phyloP scores from a whole-genome alignment of 2,888 invertebrate species.

The Rhopalosiphum nymphaeae region DNA sequence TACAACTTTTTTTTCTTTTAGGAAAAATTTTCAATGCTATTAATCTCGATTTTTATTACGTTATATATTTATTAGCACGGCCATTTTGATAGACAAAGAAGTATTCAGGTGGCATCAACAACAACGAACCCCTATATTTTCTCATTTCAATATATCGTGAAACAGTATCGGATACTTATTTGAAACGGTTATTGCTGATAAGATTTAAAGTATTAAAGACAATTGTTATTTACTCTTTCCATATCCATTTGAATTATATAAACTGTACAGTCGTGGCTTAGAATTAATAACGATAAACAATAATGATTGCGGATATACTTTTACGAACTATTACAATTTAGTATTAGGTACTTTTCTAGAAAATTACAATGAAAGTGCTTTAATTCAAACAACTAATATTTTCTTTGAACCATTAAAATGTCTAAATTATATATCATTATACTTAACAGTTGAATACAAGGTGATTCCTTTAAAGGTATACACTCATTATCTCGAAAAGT shows the following conservation, averaged over 20 bases:
- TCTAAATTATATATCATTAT: neutral
- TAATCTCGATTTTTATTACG: slow-evolving; percentile 3
- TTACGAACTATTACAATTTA: slow-evolving; percentile 23
- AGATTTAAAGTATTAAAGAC: slow-evolving; percentile 16
- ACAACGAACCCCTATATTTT: neutral
- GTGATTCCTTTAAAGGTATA: neutral
- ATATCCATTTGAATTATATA: neutral
- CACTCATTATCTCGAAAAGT: neutral
- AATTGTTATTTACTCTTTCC: slow-evolving; percentile 18
- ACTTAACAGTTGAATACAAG: neutral
- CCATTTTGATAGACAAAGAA: neutral
- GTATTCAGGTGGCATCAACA: neutral
- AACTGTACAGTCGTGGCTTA: neutral
- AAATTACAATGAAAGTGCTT: neutral
- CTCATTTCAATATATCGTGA: neutral
- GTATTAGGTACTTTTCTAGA: neutral
- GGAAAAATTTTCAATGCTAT: slow-evolving; percentile 8
- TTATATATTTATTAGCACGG: neutral
- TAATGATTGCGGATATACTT: neutral
- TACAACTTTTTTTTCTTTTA: neutral
- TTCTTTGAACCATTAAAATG: neutral
- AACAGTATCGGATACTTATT: neutral
- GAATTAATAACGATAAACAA: slow-evolving; percentile 37
- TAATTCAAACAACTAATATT: neutral
- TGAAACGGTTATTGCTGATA: slow-evolving; percentile 1